These are phyloP conservation scores for Peucedramus taeniatus DNA, from an alignment of 2,113 vertebrate genomes.

Conservation along the genomic window DNA sequence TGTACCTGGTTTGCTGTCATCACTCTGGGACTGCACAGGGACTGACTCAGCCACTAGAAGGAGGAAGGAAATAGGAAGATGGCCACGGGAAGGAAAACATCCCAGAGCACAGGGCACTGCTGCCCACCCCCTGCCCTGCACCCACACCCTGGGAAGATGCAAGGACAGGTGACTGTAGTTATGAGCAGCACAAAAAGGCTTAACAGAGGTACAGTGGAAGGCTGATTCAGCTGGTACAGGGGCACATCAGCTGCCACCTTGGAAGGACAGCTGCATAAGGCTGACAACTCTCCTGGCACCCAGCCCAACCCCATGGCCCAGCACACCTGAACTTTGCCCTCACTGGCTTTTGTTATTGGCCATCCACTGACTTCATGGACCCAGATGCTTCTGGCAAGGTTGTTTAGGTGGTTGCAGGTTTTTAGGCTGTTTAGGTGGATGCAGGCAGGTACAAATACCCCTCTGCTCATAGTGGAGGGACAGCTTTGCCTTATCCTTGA, in stretches of 20 bases:
- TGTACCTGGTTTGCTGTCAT: neutral
- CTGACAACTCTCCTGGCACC: neutral
- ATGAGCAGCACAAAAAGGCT: neutral
- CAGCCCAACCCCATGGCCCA: neutral
- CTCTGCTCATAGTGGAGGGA: fast-evolving
- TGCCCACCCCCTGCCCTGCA: neutral
- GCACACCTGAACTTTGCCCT: neutral
- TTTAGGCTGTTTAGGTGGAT: neutral
- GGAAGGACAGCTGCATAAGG: neutral
- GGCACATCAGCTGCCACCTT: neutral
- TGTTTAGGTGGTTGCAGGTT: neutral
- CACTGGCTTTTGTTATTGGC: neutral
- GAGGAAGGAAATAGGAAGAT: neutral
- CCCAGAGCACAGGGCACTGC: neutral
- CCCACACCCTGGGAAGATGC: neutral
- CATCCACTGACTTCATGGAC: neutral
- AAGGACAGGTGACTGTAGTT: neutral
- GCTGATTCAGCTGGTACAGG: neutral
- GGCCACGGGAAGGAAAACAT: neutral
- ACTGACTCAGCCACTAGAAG: neutral
- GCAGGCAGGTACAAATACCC: fast-evolving
- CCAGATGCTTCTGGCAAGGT: neutral
- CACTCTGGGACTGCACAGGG: neutral
- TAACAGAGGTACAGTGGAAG: neutral
- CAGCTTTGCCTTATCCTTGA: fast-evolving